These are phyloP conservation scores for Trichomalopsis sarcophagae DNA, from an alignment of 1,140 invertebrate genomes.

Conservation along the genomic window DNA sequence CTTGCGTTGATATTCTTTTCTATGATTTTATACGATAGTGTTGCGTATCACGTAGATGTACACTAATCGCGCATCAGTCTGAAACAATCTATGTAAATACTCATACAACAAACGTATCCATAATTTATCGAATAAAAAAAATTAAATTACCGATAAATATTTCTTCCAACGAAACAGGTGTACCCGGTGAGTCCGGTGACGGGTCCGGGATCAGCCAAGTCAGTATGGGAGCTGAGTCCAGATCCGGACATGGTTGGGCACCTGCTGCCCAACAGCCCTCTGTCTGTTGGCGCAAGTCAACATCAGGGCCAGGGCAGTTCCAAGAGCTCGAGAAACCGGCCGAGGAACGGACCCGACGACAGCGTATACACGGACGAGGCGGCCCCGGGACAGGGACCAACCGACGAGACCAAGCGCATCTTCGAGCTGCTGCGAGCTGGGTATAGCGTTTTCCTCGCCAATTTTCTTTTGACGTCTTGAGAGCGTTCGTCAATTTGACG, in stretches of 20 bases:
- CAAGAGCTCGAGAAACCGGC: slow-evolving; percentile 56
- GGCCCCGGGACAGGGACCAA: slow-evolving; percentile 63
- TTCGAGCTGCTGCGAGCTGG: slow-evolving; percentile 71
- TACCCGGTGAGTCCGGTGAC: slow-evolving; percentile 75
- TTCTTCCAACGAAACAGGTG: slow-evolving; percentile 59
- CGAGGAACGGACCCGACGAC: slow-evolving; percentile 66
- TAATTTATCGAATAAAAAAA: background rate
- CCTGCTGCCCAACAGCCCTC: slow-evolving; percentile 78
- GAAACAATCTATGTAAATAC: background rate
- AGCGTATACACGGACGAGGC: slow-evolving; percentile 70
- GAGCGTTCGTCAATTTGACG: background rate
- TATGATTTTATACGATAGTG: background rate
- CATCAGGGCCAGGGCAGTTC: slow-evolving; percentile 66
- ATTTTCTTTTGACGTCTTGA: no score
- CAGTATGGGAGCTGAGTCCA: slow-evolving; percentile 85
- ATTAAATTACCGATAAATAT: background rate
- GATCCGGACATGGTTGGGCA: slow-evolving; percentile 75
- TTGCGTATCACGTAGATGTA: background rate
- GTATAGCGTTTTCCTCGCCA: slow-evolving; percentile 51
- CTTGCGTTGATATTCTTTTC: background rate
- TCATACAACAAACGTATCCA: background rate
- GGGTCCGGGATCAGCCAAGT: slow-evolving; percentile 88
- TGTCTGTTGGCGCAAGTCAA: slow-evolving; percentile 77
- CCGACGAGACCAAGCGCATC: slow-evolving; percentile 68
- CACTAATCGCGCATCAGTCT: background rate